phyloP scores from a whole-genome alignment of 2,888 invertebrate genomes.

The Nebria salina region DNA sequence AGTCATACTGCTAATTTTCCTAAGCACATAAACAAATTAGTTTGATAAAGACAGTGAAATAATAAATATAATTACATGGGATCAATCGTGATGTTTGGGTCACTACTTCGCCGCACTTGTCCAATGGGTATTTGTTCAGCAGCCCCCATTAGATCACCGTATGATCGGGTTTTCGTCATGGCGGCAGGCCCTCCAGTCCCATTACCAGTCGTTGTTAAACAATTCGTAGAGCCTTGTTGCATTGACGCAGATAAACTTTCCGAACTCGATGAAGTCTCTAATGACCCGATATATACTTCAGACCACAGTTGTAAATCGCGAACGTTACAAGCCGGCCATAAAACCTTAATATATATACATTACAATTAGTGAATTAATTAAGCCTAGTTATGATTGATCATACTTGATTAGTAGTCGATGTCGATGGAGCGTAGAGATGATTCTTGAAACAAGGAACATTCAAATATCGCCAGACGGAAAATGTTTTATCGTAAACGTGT shows the following conservation, averaged over 20 bases:
- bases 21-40: constrained; percentile 45
- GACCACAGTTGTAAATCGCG: constrained; percentile 86
- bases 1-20: constrained; percentile 51
- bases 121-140: constrained; percentile 67
- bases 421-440: constrained; percentile 77
- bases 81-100: constrained; percentile 83
- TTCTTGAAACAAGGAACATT: constrained; percentile 83
- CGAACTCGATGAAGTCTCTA: constrained; percentile 52
- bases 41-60: constrained; percentile 17
- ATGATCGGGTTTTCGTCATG: constrained; percentile 86
- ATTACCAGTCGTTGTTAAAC: constrained; percentile 21
- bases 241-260: constrained; percentile 16
- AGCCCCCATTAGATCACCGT: constrained; percentile 81
- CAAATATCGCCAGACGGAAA: constrained; percentile 90
- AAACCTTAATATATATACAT: constrained; percentile 68
- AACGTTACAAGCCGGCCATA: constrained; percentile 88
- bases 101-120: constrained; percentile 78
- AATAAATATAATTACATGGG: constrained; percentile 66
- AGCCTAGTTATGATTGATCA: constrained; percentile 39
- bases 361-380: too few species aligned
- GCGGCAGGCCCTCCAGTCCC: constrained; percentile 58
- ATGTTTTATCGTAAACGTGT: constrained; percentile 74
- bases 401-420: constrained; percentile 62
- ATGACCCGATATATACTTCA: constrained; percentile 79
- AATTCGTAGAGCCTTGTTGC: neutral